Conservation (phyloP, 2,888 invertebrate genomes). For the Xanthia togata region DNA sequence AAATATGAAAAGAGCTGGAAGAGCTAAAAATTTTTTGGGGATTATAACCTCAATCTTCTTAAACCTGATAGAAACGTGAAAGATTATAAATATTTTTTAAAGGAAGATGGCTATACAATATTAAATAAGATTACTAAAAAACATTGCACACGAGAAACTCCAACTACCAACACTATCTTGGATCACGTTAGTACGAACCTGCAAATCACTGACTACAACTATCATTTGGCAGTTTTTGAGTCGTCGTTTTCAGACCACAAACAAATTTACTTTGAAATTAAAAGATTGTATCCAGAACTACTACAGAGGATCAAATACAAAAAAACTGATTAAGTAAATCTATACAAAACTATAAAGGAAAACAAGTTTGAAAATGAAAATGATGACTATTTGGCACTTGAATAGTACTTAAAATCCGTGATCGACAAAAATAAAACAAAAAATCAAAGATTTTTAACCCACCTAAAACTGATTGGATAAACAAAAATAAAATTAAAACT, state of each 20-base stretch:
- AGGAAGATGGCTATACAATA: conserved; percentile 14
- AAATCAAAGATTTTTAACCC: neutral
- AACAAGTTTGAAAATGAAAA: neutral
- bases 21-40: too few relatives aligned
- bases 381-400: neutral
- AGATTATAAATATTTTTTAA: neutral
- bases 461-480: too few relatives aligned
- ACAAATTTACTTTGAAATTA: too few relatives aligned
- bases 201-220: neutral
- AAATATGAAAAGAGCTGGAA: neutral
- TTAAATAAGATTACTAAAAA: neutral
- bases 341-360: too few relatives aligned
- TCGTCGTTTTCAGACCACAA: neutral
- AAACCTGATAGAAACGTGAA: neutral
- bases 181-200: neutral
- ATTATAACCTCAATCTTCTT: too few relatives aligned
- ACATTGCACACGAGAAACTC: too few relatives aligned
- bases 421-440: neutral
- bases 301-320: too few relatives aligned
- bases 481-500: too few relatives aligned
- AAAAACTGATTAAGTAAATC: too few relatives aligned
- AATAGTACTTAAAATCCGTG: neutral
- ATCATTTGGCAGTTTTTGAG: neutral
- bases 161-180: neutral
- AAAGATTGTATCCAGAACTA: too few relatives aligned